Base-by-base conservation (phyloP, 1,140 invertebrate genomes). In the Brachionus paranguensis region DNA sequence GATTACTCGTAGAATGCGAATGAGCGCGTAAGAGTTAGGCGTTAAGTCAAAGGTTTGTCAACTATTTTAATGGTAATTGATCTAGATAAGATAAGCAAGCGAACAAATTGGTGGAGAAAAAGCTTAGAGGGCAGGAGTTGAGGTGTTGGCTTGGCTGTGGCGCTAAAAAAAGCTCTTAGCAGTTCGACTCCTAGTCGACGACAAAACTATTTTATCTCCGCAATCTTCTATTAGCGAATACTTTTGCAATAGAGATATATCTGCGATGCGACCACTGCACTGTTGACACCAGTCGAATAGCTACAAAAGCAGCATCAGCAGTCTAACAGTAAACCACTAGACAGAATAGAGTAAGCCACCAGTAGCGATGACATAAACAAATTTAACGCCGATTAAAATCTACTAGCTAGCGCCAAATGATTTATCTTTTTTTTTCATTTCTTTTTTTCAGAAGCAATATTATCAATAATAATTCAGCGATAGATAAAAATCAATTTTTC, bases 361-460 rank as follows among this genome's bases (percentile, higher is more conserved):
- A 76, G 29, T 76, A n/a, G 72, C 45, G 72, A 76, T 76, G 72
- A 76, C 72, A 76, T 76, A 50, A 50, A 76, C 45, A 76, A 76
- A 43, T 76, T 76, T 24, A 24, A 50, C 72, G 72, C 72, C 45
- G 72, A 76, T 76, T 76, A 76, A 76, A 76, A 76, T 76, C 72
- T 76, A 14, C 33, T 70, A 37, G 37, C 27, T 37, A 41, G 37
- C 65, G 65, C 65, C 53, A 60, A 60, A 60, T 60, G 53, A 72
- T 72, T 72, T 72, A 43, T 72, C 24, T 76, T 24, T 7, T 6
- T 37, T 37, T 37, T 37, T 37, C 6, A 29, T 37, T 37, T 37
- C 0, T 37, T 37, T 17, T 76, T 53, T 76, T 76, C 45, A 27
- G 43, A 76, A 76, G 43, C 43, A 68, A 68, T 68, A 68, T 68